A percentile compares a stretch with the other conserved stretches of the same genome.
These are phyloP conservation scores for Ptyas mucosa DNA, from an alignment of 2,113 vertebrate genomes.

Conservation along the genomic window DNA sequence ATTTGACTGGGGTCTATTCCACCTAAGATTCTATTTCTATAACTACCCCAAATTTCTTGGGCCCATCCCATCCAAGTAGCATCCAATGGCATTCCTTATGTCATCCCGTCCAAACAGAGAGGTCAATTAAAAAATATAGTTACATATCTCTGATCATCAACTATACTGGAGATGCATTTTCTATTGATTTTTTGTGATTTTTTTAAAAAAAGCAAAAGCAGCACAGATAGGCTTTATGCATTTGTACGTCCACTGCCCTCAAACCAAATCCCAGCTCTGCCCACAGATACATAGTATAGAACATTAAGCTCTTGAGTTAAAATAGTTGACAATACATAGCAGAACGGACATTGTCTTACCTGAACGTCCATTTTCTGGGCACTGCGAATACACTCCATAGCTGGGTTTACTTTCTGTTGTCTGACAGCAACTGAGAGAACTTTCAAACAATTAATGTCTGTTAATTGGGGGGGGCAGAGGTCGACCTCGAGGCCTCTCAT, in stretches of 20 bases:
- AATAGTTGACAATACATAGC: not conserved
- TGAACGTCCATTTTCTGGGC: too few species aligned
- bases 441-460: too few species aligned
- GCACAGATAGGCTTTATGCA: not conserved
- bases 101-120: not conserved
- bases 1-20: slow-evolving; percentile 17
- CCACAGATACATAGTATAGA: not conserved
- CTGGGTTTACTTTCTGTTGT: too few species aligned
- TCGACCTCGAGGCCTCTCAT: too few species aligned
- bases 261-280: not conserved
- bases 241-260: not conserved
- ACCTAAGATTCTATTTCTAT: not conserved
- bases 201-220: not conserved
- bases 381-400: too few species aligned
- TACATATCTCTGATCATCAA: slow-evolving; percentile 8
- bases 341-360: too few species aligned
- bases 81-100: slow-evolving; percentile 8
- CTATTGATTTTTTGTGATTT: not conserved
- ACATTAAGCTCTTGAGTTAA: not conserved
- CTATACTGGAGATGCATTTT: not conserved
- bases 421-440: too few species aligned
- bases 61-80: not conserved
- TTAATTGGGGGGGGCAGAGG: too few species aligned
- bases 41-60: slow-evolving; percentile 21
- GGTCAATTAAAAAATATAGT: slow-evolving; percentile 23